Percentiles rank a stretch among this genome's conserved stretches.
These are phyloP conservation scores for Anthoscopus minutus DNA, from an alignment of 2,113 vertebrate species.

Conservation along the genomic window DNA sequence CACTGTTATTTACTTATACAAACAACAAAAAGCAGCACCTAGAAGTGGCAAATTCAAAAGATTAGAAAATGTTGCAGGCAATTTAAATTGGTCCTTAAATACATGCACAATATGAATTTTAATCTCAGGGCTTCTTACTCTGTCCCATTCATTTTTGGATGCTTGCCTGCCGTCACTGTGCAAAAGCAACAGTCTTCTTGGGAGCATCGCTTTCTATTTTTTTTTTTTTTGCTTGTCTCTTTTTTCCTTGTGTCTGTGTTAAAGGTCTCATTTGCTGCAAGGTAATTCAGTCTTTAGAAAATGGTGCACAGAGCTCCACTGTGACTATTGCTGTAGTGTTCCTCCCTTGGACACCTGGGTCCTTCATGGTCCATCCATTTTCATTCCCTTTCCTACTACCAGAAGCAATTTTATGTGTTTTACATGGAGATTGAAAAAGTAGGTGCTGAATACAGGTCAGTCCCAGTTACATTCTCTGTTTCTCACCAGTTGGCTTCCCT, in stretches of 20 bases:
- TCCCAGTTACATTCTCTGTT: neutral
- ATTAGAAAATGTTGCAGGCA: neutral
- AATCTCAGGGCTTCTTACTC: neutral
- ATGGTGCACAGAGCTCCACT: neutral
- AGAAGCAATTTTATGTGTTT: neutral
- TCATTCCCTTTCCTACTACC: neutral
- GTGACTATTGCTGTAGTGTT: neutral
- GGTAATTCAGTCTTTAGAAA: neutral
- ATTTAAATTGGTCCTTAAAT: neutral
- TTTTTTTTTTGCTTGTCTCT: neutral
- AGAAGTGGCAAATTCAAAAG: neutral
- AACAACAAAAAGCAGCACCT: neutral
- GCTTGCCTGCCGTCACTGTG: neutral
- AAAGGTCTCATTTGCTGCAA: neutral
- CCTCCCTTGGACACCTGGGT: neutral
- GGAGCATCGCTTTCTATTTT: rapidly evolving
- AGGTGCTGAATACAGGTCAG: neutral
- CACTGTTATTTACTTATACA: neutral
- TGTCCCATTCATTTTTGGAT: neutral
- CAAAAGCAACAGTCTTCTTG: neutral
- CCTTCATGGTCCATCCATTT: neutral
- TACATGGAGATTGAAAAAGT: neutral
- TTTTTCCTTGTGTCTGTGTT: neutral
- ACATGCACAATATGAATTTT: rapidly evolving
- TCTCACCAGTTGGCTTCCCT: neutral